Evolutionary conservation across 2,797 vertebrate genomes (phyloP), one percentile per base, ranked within the genome.

Genomic region (Megaceryle alcyon): DNA sequence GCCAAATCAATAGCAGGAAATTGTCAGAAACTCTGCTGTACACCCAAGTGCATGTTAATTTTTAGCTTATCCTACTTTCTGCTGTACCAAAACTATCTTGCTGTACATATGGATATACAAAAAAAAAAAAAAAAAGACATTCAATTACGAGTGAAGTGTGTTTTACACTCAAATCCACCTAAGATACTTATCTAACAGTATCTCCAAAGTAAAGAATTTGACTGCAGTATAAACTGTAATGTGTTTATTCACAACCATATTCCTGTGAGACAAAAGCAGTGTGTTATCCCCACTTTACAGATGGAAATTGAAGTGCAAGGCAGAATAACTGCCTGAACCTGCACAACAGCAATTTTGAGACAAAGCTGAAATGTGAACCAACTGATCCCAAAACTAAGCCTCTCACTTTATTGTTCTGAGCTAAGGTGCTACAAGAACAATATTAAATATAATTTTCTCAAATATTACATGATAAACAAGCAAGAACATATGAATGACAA

Each of bases 1-100:
- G n/a, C 29, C 88, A 88, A 77, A 80, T 70, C 75, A 88, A 71
- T 54, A 86, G 71, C 44, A 82, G 44, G 56, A 92, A 86, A 82
- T 64, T 39, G 44, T 89, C 73, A 82, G 65, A 92, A 94, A 91
- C 48, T 69, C 72, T 48, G 53, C 72, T 48, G 44, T 15, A 84
- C 19, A 46, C 46, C 44, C 71, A 86, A 84, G 21, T 28, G 28
- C 43, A 82, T 57, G 26, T 14, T 86, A 75, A 80, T 81, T 95
- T 93, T 89, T 61, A 93, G 23, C 19, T 80, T 75, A 71, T 56
- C 43, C 76, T 88, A 37, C 44, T 94, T 86, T 60, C 31, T 56
- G 29, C 29, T 83, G 26, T 23, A 89, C 13, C 6, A 14, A 86
- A 88, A 78, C 33, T 48, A 70, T 76, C 57, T 83, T 73, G 25